Base-by-base conservation (phyloP, 2,888 invertebrate species). In the Brachyptera putata region DNA sequence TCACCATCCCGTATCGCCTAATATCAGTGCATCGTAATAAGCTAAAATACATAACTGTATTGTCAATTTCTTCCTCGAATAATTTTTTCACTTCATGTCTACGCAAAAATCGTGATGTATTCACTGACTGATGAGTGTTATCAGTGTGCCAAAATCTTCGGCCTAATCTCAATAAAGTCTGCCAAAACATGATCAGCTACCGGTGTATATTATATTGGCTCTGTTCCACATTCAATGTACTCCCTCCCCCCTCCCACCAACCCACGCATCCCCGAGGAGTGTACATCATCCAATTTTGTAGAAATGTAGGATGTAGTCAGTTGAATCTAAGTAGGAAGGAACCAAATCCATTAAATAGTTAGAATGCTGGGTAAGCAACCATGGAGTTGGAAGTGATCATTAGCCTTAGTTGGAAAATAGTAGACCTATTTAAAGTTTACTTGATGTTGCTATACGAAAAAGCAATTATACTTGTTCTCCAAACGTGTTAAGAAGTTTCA, bases 341-440 rank as follows among this genome's bases (percentile, higher is more conserved):
- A 9, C 53, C 53, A 36, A 34, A 34, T 53, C 53, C 53, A 53
- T 53, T 53, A 53, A 53, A 34, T 53, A 53, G 53, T 53, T 53
- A 53, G 36, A 53, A 53, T 36, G 36, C 53, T 36, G 34, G 34
- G 53, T 53, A 21, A 53, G 53, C 53, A 36, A 53, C 36, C 53
- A 34, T 34, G 53, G 53, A 53, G 53, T 18, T 53, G 53, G 34
- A 53, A 53, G 34, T 53, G 53, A 53, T 53, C 30, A 53, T 53
- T 53, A 53, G 53, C 24, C 49, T 24, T 7, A 21, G 22, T n/a
- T 21, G 18, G 22, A 21, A 41, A 41, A 46, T 46, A 46, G 46
- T 22, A 24, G 46, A 11, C 46, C 46, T 46, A 46, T 46, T 46
- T 18, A 46, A 46, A 46, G 46, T 46, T 46, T 11, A n/a, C n/a